Evolutionary conservation across 1,140 invertebrate genomes (phyloP), one percentile per base, ranked within the genome.

Genomic region (Schlechtendalia chinensis): DNA sequence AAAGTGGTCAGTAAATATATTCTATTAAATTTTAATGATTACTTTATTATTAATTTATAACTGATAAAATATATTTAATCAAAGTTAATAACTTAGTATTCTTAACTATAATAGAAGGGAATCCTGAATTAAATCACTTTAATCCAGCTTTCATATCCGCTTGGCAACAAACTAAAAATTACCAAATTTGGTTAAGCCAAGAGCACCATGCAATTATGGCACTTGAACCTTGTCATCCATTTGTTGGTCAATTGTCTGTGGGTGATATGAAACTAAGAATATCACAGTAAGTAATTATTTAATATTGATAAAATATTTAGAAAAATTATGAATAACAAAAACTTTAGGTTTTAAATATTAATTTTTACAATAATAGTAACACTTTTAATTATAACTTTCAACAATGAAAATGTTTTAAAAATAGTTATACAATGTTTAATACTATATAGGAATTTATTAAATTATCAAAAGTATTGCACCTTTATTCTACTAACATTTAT

Each of bases 181-280:
- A 95, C 84, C 91, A 92, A 84, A 89, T 91, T 53, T 98, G 96
- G 97, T 86, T 89, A 45, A 84, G 83, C 82, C 85, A 88, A 50
- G 87, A 88, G 14, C 89, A 93, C 82, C 87, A 90, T 59, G 92
- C 91, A 53, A 90, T 94, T 82, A 88, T 89, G 79, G 89, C 89
- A 83, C 86, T 93, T 54, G 88, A 88, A 82, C 89, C 93, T 19
- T 91, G 93, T 74, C 97, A 98, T 89, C 95, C 96, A 59, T 97
- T 94, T 87, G 91, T 93, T 82, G 96, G 96, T 27, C 93, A 97
- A 84, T 86, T 98, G 1, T 97, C 94, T 53, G 93, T 98, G 8
- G 90, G 93, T 67, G 97, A 99, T 87, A 96, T 98, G 91, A 96
- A 96, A 86, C 86, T 98, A 5, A 90, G 94, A 84, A 89, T 97